Percentiles rank a stretch among this genome's conserved stretches.
These are phyloP conservation scores for Drosophila yooni DNA, from an alignment of 2,888 invertebrate genomes.

Conservation along the genomic window DNA sequence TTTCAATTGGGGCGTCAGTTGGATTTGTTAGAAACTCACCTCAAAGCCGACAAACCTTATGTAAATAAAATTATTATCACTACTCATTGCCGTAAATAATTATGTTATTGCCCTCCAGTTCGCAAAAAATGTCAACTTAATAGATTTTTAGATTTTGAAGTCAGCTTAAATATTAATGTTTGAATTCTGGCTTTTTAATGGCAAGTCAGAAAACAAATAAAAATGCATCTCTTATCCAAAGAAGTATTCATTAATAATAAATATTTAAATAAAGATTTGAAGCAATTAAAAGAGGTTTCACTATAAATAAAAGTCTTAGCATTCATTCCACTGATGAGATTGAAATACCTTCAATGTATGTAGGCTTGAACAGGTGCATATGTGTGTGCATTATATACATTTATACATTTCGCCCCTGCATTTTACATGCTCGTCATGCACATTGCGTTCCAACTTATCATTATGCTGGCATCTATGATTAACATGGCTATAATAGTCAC, in stretches of 20 bases:
- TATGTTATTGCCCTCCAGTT: background rate
- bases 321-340: constrained; percentile 22
- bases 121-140: background rate
- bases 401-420: constrained; percentile 5
- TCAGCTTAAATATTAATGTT: background rate
- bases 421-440: constrained; percentile 53
- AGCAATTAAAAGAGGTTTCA: background rate
- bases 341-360: constrained; percentile 14
- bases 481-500: constrained; percentile 74
- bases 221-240: background rate
- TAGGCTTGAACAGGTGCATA: background rate
- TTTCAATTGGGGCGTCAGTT: constrained; percentile 51
- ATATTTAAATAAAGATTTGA: background rate
- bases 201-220: background rate
- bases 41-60: constrained; percentile 20
- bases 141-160: background rate
- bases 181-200: background rate
- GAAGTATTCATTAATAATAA: background rate
- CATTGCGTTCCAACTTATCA: constrained; percentile 69
- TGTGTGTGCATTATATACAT: background rate
- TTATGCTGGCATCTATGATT: constrained; percentile 74
- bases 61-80: background rate
- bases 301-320: background rate
- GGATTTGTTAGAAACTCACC: constrained; percentile 45
- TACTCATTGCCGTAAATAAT: background rate